Evolutionary conservation across 2,113 vertebrate species (phyloP).

Genomic region (Sminthopsis crassicaudata): DNA sequence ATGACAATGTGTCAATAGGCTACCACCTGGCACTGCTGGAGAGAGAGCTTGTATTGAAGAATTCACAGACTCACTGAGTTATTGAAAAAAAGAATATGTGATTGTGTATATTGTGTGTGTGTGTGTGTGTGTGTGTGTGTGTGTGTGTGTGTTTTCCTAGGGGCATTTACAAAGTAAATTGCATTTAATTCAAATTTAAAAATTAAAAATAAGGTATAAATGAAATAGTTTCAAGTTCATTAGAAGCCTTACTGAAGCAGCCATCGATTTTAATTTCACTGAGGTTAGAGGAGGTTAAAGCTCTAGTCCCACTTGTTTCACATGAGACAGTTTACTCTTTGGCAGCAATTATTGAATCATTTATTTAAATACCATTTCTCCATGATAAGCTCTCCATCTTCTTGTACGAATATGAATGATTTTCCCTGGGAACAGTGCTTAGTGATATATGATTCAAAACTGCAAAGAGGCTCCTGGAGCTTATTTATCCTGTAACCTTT

Average conservation of each 20-base stretch:
- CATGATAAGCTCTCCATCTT: slow-evolving; percentile 44
- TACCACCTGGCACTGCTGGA: not conserved
- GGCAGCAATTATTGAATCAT: slow-evolving; percentile 38
- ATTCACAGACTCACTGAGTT: not conserved
- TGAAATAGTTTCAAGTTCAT: slow-evolving; percentile 42
- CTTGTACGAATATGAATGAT: slow-evolving; percentile 43
- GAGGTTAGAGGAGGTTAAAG: slow-evolving; percentile 33
- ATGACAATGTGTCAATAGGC: not conserved
- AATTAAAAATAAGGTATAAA: slow-evolving; percentile 22
- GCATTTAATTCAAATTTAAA: slow-evolving; percentile 39
- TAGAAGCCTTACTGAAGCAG: slow-evolving; percentile 55
- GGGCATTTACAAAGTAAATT: slow-evolving; percentile 9
- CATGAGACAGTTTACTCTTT: slow-evolving; percentile 19
- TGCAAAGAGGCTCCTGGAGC: slow-evolving; percentile 68
- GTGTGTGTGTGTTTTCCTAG: not conserved
- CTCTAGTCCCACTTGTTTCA: not conserved
- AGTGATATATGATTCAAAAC: slow-evolving; percentile 79
- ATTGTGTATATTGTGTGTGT: not conserved
- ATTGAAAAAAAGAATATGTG: not conserved
- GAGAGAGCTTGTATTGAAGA: not conserved
- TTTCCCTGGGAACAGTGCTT: slow-evolving; percentile 51
- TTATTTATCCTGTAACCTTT: slow-evolving; percentile 84
- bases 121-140: not conserved
- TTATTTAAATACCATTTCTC: slow-evolving; percentile 57
- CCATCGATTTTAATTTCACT: slow-evolving; percentile 56